Evolutionary conservation across 2,113 vertebrate genomes (phyloP).

Genomic region (Ramphastos sulfuratus): DNA sequence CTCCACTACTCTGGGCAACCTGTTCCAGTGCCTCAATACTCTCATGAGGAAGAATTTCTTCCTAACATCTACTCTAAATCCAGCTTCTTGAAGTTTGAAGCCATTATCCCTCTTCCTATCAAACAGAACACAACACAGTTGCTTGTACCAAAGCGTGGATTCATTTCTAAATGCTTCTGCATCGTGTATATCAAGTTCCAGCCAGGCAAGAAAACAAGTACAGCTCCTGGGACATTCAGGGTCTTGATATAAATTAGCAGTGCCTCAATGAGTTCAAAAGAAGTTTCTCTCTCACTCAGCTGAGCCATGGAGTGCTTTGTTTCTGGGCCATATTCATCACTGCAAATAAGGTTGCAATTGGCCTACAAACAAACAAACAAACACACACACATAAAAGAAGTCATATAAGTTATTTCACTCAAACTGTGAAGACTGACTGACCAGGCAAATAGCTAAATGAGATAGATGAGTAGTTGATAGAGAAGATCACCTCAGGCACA

Average conservation of each 20-base stretch:
- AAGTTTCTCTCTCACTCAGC: slow-evolving; percentile 92
- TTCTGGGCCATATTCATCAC: slow-evolving; percentile 85
- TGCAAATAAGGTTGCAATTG: slow-evolving; percentile 91
- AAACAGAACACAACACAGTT: neutral
- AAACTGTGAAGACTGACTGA: neutral
- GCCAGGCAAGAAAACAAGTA: slow-evolving; percentile 92
- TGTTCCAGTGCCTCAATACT: no score
- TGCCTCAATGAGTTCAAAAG: slow-evolving; percentile 94
- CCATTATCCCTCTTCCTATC: no score
- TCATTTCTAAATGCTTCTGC: slow-evolving; percentile 95
- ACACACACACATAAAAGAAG: neutral
- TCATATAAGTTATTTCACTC: neutral
- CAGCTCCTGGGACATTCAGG: slow-evolving; percentile 87
- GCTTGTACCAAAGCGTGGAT: slow-evolving; percentile 87
- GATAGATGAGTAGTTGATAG: neutral
- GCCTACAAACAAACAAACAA: slow-evolving; percentile 63
- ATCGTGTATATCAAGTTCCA: slow-evolving; percentile 97
- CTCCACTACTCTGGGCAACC: no score
- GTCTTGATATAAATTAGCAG: slow-evolving; percentile 92
- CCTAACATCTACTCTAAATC: no score
- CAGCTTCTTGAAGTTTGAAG: no score
- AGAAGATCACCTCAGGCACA: neutral
- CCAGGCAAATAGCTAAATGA: neutral
- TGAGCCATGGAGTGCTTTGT: slow-evolving; percentile 89
- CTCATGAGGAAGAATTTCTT: no score